Percentiles rank a stretch among this genome's conserved stretches.
These are phyloP conservation scores for Netelia virgata DNA, from an alignment of 2,888 invertebrate species.

Conservation along the genomic window DNA sequence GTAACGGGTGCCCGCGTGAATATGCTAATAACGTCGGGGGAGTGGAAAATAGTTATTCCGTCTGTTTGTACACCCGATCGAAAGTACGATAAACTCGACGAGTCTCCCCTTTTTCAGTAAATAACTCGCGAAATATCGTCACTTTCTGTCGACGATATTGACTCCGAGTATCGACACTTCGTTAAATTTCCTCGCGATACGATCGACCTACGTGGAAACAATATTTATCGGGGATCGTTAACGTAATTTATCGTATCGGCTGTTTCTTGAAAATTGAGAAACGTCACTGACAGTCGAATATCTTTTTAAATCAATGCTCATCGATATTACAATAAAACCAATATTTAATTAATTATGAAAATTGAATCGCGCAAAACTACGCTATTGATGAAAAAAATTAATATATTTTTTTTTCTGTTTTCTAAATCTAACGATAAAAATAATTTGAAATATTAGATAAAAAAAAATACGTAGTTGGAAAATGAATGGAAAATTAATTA, in stretches of 20 bases:
- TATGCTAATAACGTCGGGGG: conserved; percentile 39
- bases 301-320: too few relatives aligned
- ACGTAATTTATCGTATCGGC: too few relatives aligned
- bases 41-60: background rate
- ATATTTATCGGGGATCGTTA: too few relatives aligned
- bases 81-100: conserved; percentile 1
- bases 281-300: too few relatives aligned
- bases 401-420: background rate
- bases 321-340: too few relatives aligned
- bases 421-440: background rate
- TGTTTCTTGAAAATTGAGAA: too few relatives aligned
- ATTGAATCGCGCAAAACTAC: background rate
- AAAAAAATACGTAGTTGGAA: background rate
- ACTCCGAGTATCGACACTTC: background rate
- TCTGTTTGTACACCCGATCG: conserved; percentile 29
- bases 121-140: background rate
- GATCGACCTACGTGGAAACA: too few relatives aligned
- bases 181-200: background rate
- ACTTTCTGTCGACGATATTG: background rate
- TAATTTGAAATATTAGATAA: background rate
- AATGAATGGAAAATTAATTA: conserved; percentile 49
- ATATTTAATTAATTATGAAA: too few relatives aligned
- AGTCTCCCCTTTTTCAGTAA: background rate
- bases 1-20: background rate
- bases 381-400: background rate